Base-by-base conservation (phyloP, 2,797 vertebrate genomes). In the Podarcis siculus region DNA sequence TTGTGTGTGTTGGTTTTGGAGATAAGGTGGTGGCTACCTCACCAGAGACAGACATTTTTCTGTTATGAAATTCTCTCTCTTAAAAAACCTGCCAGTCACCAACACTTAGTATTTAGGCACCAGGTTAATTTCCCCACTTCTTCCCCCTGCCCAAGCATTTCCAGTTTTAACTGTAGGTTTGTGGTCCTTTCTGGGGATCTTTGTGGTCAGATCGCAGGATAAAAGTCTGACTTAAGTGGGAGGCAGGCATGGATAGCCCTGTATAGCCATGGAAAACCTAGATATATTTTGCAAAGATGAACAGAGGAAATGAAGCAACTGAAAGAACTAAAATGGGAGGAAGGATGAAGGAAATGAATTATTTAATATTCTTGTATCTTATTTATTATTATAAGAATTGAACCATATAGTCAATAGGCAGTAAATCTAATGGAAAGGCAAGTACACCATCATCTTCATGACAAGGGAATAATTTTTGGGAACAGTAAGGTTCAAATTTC, bases 321-420 rank as follows among this genome's bases (percentile, higher is more conserved):
- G 15, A 32, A 85, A 61, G 7, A 42, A 17, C 10, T 21, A 49
- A 23, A 49, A 23, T 30, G 61, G 39, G 30, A 45, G 25, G 21
- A 7, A 71, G 39, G 17, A 27, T 2, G 45, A 80, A n/a, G n/a
- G 42, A 37, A 35, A 8, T 78, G 61, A 49, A 3, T 39, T n/a
- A 25, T 67, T 71, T 78, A 49, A 55, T 17, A 58, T n/a, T 32
- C 3, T 55, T 78, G 35, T 10, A 82, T 66, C 39, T 8, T 71
- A 23, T 61, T 79, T 5, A 79, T 75, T 73, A 91, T 82, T 92
- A 92, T 79, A 80, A 83, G 42, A 84, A 92, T 25, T 67, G 58
- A 87, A 77, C 3, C 1, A 5, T 83, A 30, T 8, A 37, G 86
- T 66, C 88, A 86, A 37, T 83, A 10, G 12, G 79, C 8, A 0